Evolutionary conservation across 1,140 invertebrate genomes (phyloP), one percentile per base, ranked within the genome.

Genomic region (Stegodyphus mimosarum): DNA sequence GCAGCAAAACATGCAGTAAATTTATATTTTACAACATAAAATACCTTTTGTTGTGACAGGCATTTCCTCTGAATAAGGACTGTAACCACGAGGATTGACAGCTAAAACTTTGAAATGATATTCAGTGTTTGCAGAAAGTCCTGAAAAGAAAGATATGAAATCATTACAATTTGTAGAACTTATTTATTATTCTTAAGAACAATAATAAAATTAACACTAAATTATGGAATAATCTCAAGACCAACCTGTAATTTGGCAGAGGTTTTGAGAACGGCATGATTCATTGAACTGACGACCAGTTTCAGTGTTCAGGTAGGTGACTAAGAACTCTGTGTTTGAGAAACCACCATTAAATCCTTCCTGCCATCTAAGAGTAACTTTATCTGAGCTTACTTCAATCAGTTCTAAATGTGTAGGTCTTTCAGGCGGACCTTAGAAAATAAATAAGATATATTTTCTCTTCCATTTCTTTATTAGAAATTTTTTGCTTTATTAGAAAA

Each of bases 311-410:
- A 88, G 69, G 17, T 89, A 89, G 53, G 84, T 87, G 6, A 97
- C 94, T 88, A 95, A 95, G 90, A 95, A 97, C 88, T 96, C 96
- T 0, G 95, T 97, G 87, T 94, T 95, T 13, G 93, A 92, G 53
- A 96, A 89, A 0, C 96, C 96, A 0, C 97, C 96, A 90, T 98
- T 95, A 89, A 98, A 98, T 0, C 96, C 96, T 1, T 95, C 93
- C 87, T 95, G 94, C 96, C 96, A 98, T 53, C 92, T 92, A 1
- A 98, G 90, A 0, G 94, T 94, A 0, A 97, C 94, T 88, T 93
- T 94, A 15, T 94, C 94, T 6, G 94, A 94, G 0, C 87, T 83
- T 6, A 88, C 87, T 77, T 89, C 88, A 49, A 90, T 79, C 51
- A 89, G 53, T 0, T 92, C 91, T 13, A 96, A 89, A 75, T 94